Conservation (phyloP, 23 tunicate genomes). For the Styela clava region DNA sequence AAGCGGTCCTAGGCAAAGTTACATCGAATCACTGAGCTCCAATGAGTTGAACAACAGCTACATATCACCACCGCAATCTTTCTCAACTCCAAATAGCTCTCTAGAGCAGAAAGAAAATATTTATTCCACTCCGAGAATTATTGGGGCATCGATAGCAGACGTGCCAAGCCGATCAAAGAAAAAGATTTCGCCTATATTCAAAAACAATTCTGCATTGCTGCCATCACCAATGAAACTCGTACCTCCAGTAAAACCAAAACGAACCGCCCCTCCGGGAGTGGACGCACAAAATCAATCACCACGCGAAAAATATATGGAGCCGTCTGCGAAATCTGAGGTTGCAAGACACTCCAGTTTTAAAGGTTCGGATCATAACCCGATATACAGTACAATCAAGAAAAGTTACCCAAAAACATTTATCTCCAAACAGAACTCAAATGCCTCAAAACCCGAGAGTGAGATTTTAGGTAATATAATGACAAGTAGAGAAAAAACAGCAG, state of each 20-base stretch:
- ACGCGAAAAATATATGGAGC: not conserved
- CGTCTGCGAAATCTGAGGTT: not conserved
- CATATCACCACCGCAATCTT: not conserved
- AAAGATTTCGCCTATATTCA: not conserved
- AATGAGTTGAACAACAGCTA: not conserved
- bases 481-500: not conserved
- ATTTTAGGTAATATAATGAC: too few relatives aligned
- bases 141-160: not conserved
- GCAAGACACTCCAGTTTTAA: not conserved
- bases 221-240: conserved; percentile 9
- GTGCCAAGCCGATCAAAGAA: not conserved
- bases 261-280: not conserved
- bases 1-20: not conserved
- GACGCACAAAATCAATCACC: not conserved
- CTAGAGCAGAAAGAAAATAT: not conserved
- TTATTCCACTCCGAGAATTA: not conserved
- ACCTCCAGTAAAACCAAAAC: conserved; percentile 13
- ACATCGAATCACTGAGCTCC: not conserved
- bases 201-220: not conserved
- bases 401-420: not conserved
- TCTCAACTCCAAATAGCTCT: not conserved
- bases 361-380: not conserved
- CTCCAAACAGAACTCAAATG: not conserved
- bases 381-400: conserved; percentile 6
- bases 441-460: not conserved